Base-by-base conservation (phyloP, 2,113 vertebrate species). In the Lipophrys pholis region DNA sequence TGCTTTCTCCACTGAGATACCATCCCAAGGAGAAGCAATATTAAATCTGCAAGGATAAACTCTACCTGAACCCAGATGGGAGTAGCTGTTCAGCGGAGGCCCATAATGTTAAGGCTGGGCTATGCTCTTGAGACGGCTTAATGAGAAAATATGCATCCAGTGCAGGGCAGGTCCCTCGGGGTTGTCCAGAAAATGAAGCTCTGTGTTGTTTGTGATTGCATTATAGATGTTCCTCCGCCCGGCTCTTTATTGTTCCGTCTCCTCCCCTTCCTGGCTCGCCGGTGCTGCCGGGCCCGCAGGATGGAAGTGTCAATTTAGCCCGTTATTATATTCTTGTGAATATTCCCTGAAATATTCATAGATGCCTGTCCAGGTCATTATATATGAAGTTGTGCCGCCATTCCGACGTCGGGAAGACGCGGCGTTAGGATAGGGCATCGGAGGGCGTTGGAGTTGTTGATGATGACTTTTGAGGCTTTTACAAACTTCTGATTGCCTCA, bases 91-190 rank as follows among this genome's bases (percentile, higher is more conserved):
- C 16, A 56, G 36, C 46, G 11, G 42, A 62, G 35, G 58, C 41
- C 35, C 42, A 60, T 65, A 21, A 69, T 68, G 36, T 63, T 30
- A 30, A 30, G 21, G 21, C 38, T 11, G 41, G 35, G 14, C 61
- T 11, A 21, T 66, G 68, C 46, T 68, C 39, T 42, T 78, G 60
- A 66, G 50, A 66, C n/a, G n/a, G 3, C 14, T 49, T 70, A 65
- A 77, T 73, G 58, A 77, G 57, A 35, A 43, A 74, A 61, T 41
- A 51, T 74, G 11, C 6, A 46, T 59, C 69, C 16, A 48, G 39
- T 50, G 50, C 45, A 46, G 21, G 12, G 45, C 58, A 4, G 45
- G 14, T 54, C 64, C 64, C 64, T 52, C 6, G 6, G 54, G 70
- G 39, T 5, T 7, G 49, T 66, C 65, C 50, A 74, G 30, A 21